Evolutionary conservation across 2,113 vertebrate species (phyloP).

Genomic region (Urocynchramus pylzowi): DNA sequence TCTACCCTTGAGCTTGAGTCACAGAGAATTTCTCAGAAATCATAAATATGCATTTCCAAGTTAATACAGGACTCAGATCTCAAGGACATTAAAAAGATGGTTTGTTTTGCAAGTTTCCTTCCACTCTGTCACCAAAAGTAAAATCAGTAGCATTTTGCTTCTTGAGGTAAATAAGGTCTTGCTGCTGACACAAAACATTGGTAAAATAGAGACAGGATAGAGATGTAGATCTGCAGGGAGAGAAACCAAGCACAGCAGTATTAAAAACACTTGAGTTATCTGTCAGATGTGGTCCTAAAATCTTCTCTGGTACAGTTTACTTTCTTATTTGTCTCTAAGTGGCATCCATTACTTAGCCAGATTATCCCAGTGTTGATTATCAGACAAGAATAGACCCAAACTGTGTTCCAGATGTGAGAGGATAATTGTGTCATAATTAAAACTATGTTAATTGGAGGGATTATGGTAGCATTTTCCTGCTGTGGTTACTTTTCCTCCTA

Average conservation of each 20-base stretch:
- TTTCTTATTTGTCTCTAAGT: not conserved
- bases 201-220: not conserved
- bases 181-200: not conserved
- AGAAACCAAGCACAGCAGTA: not conserved
- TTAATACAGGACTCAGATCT: not conserved
- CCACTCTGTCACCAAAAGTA: not conserved
- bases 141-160: not conserved
- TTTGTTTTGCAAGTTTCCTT: not conserved
- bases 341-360: not conserved
- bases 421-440: not conserved
- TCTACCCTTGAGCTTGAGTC: not conserved
- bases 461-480: not conserved
- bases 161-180: not conserved
- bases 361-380: not conserved
- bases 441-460: not conserved
- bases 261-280: not conserved
- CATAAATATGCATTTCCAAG: slow-evolving; percentile 13
- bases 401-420: not conserved
- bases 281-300: not conserved
- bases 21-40: slow-evolving; percentile 34
- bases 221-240: not conserved
- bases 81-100: not conserved
- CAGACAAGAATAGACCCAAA: not conserved
- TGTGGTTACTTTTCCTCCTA: not conserved
- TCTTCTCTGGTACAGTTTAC: not conserved